phyloP scores from a whole-genome alignment of 2,888 invertebrate genomes.

The Drosophila pseudotakahashii region DNA sequence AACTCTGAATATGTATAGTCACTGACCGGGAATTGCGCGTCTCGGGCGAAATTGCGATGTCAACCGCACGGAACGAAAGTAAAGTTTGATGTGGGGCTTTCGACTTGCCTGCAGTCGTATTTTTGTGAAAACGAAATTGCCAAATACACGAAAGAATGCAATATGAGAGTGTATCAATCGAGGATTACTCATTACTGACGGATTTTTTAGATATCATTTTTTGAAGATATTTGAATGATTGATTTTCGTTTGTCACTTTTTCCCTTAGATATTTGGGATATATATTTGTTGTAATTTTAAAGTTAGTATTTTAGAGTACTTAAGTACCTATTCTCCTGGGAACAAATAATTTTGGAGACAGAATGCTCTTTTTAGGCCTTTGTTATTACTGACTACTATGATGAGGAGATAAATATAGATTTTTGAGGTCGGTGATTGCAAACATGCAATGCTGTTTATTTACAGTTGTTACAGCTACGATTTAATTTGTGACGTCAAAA shows the following conservation, averaged over 20 bases:
- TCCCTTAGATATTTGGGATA: not conserved
- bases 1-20: constrained; percentile 13
- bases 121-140: constrained; percentile 36
- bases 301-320: no score
- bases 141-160: constrained; percentile 10
- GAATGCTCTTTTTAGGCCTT: constrained; percentile 11
- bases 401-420: constrained; percentile 65
- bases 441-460: constrained; percentile 54
- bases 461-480: constrained; percentile 24
- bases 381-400: constrained; percentile 6
- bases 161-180: constrained; percentile 3
- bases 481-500: constrained; percentile 26
- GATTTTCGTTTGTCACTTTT: no score
- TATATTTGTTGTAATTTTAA: not conserved
- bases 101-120: constrained; percentile 34
- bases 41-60: constrained; percentile 26
- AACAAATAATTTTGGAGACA: not conserved
- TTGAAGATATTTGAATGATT: no score
- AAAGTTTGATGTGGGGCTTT: constrained; percentile 56
- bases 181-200: constrained; percentile 5
- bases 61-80: constrained; percentile 61
- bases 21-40: constrained; percentile 31
- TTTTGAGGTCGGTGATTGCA: constrained; percentile 47
- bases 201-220: no score
- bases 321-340: not conserved